Conservation (phyloP, 1,140 invertebrate genomes). For the Drosophila truncata region DNA sequence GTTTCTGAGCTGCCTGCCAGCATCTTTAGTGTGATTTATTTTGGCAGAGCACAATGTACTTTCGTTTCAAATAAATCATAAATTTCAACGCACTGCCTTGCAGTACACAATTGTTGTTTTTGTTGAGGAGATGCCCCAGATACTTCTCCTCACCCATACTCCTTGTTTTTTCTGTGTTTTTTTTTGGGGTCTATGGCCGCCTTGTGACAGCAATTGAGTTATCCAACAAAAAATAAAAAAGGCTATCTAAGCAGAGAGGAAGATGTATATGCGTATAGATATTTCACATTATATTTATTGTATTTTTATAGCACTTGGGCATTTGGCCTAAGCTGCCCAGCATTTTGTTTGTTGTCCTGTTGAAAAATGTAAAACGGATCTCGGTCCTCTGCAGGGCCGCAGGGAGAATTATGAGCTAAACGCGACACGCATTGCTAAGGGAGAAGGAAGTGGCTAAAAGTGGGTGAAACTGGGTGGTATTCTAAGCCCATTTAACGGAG, state of each 20-base stretch:
- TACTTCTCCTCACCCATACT: neutral
- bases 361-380: slow-evolving; percentile 74
- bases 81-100: slow-evolving; percentile 74
- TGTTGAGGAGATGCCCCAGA: slow-evolving; percentile 5
- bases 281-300: slow-evolving; percentile 72
- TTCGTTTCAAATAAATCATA: slow-evolving; percentile 83
- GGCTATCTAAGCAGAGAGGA: slow-evolving; percentile 68
- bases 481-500: slow-evolving; percentile 1
- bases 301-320: slow-evolving; percentile 79
- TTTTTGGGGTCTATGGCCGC: slow-evolving; percentile 41
- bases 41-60: slow-evolving; percentile 78
- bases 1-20: slow-evolving; percentile 41
- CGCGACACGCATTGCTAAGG: slow-evolving; percentile 57
- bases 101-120: slow-evolving; percentile 51
- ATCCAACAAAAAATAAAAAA: slow-evolving; percentile 57
- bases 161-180: slow-evolving; percentile 6
- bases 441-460: neutral
- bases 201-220: slow-evolving; percentile 72
- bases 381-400: slow-evolving; percentile 16
- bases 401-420: slow-evolving; percentile 76
- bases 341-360: slow-evolving; percentile 58
- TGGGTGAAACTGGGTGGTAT: neutral
- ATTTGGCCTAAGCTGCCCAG: slow-evolving; percentile 57
- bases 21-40: slow-evolving; percentile 82
- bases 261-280: slow-evolving; percentile 51